Evolutionary conservation across 2,888 invertebrate species (phyloP).

Genomic region (Plagodis dolabraria): DNA sequence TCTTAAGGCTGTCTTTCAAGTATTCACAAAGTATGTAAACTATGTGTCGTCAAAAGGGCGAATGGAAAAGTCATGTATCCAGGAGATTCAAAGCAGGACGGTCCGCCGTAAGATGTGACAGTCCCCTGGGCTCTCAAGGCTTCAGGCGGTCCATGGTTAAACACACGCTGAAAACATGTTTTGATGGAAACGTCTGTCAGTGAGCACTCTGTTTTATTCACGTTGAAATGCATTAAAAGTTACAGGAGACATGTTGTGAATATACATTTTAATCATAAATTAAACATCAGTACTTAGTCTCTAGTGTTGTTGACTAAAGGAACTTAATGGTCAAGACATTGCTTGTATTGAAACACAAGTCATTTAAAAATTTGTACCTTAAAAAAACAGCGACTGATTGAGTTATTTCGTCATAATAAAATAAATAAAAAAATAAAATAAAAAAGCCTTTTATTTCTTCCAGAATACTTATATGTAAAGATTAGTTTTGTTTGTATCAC

Average conservation of each 20-base stretch:
- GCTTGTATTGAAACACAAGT: no score
- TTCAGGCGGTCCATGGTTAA: slow-evolving; percentile 33
- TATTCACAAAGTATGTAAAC: slow-evolving; percentile 5
- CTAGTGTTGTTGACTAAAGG: no score
- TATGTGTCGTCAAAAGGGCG: slow-evolving; percentile 34
- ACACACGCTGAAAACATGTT: slow-evolving; percentile 35
- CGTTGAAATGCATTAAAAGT: slow-evolving; percentile 22
- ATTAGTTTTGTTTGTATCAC: no score
- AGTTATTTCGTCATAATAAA: no score
- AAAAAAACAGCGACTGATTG: no score
- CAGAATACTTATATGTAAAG: no score
- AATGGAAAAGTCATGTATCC: slow-evolving; percentile 43
- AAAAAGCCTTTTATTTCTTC: no score
- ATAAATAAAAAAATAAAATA: no score
- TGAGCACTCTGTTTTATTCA: slow-evolving; percentile 13
- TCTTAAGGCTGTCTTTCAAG: neutral
- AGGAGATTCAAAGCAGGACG: slow-evolving; percentile 34
- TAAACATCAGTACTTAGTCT: no score
- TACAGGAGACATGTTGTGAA: neutral
- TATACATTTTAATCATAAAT: no score
- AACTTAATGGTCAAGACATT: no score
- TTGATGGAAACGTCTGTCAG: slow-evolving; percentile 33
- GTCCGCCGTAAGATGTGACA: slow-evolving; percentile 43
- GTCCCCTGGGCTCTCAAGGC: slow-evolving; percentile 54
- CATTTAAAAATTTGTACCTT: no score